These are phyloP conservation scores for Chloroceryle inda DNA, from an alignment of 2,797 vertebrate genomes.

Conservation along the genomic window DNA sequence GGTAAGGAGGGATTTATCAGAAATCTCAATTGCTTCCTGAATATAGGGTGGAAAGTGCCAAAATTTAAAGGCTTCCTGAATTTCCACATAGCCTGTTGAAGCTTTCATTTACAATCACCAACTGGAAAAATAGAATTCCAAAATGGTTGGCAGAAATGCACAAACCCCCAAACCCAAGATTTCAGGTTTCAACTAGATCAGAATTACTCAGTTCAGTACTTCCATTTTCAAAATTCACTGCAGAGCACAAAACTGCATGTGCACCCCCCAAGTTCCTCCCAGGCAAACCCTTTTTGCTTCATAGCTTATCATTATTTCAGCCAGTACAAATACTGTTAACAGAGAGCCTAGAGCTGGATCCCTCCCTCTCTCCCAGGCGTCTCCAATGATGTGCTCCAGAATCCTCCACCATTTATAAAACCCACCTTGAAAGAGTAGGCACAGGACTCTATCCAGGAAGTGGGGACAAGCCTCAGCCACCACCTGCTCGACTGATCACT, in stretches of 20 bases:
- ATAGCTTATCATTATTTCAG: not conserved
- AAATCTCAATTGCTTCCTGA: not conserved
- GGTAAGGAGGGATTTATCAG: not conserved
- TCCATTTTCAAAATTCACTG: not conserved
- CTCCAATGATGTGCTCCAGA: not conserved
- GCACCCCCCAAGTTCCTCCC: not conserved
- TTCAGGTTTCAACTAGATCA: not conserved
- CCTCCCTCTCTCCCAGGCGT: not conserved
- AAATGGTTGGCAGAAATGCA: not conserved
- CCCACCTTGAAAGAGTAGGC: not conserved
- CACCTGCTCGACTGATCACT: not conserved
- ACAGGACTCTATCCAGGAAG: not conserved
- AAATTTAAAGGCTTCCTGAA: not conserved
- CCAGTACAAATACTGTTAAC: not conserved
- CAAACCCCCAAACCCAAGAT: not conserved
- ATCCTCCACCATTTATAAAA: not conserved
- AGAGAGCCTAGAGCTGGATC: not conserved
- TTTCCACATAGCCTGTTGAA: not conserved
- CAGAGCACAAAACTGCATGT: not conserved
- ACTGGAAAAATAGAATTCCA: not conserved
- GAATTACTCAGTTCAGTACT: not conserved
- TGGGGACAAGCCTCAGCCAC: not conserved
- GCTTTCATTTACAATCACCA: not conserved
- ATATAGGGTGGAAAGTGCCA: not conserved
- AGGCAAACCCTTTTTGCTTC: rapidly evolving